Conservation (phyloP, 2,888 invertebrate genomes). For the Aphrophora alni region DNA sequence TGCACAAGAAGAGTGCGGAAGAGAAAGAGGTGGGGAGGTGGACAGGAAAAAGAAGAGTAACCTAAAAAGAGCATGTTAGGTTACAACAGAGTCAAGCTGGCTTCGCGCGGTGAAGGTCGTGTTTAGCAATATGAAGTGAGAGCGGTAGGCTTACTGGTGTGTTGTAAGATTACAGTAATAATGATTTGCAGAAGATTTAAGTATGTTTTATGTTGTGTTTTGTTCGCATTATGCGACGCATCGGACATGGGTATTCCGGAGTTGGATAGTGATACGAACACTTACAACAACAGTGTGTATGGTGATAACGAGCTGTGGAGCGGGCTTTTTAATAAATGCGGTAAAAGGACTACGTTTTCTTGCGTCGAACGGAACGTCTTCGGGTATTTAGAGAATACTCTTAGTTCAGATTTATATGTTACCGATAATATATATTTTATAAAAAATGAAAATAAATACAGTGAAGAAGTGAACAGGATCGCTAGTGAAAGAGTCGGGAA, state of each 20-base stretch:
- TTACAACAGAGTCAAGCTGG: constrained; percentile 18
- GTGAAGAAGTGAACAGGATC: constrained; percentile 62
- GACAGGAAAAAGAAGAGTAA: neutral
- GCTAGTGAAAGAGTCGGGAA: constrained; percentile 45
- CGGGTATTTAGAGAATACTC: constrained; percentile 71
- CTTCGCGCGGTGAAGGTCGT: neutral
- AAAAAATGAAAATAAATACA: constrained; percentile 66
- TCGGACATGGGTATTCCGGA: neutral
- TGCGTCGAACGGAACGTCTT: constrained; percentile 82
- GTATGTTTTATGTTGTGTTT: neutral
- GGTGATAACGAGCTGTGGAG: constrained; percentile 65
- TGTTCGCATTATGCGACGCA: neutral
- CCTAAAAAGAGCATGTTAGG: constrained; percentile 6
- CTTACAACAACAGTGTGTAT: constrained; percentile 29
- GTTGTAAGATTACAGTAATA: neutral
- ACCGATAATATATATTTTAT: constrained; percentile 69
- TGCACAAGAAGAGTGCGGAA: neutral
- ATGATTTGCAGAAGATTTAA: neutral
- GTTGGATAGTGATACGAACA: constrained; percentile 21
- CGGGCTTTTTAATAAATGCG: constrained; percentile 74
- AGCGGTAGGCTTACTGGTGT: too few species aligned
- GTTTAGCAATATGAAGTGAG: neutral
- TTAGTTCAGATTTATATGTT: constrained; percentile 72
- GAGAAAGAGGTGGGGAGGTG: neutral
- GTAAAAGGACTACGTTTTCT: constrained; percentile 67